These are phyloP conservation scores for Diuraphis noxia DNA, from an alignment of 1,140 invertebrate genomes.

Conservation along the genomic window DNA sequence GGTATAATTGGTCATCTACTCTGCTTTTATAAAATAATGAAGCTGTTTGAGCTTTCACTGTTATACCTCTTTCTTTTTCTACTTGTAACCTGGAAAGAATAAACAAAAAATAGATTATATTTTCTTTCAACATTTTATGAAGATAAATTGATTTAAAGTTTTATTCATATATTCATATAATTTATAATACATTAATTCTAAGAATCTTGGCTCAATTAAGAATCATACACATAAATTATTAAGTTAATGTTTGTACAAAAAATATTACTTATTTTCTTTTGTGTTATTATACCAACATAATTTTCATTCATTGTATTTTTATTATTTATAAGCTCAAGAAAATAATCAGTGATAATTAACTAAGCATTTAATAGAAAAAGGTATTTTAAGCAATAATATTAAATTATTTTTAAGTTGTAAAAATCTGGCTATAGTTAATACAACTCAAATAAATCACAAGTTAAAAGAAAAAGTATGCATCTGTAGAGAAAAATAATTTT, in stretches of 20 bases:
- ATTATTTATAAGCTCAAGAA: no score
- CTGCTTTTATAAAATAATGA: slow-evolving; percentile 75
- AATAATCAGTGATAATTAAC: background rate
- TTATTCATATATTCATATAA: no score
- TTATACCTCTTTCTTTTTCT: slow-evolving; percentile 94
- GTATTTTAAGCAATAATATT: background rate
- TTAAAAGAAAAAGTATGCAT: background rate
- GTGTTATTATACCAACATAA: no score
- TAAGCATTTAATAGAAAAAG: background rate
- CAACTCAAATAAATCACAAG: background rate
- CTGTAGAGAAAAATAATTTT: no score
- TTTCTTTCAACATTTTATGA: background rate
- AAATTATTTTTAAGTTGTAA: background rate
- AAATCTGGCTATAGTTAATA: background rate
- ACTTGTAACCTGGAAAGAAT: slow-evolving; percentile 68
- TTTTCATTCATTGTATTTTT: no score
- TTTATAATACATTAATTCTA: no score
- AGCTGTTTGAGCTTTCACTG: slow-evolving; percentile 96
- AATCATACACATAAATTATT: no score
- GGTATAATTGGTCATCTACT: slow-evolving; percentile 70
- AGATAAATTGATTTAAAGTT: background rate
- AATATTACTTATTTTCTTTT: no score
- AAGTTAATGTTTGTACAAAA: no score
- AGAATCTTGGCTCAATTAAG: no score
- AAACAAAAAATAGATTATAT: background rate